Conservation (phyloP, 1,140 invertebrate genomes). For the Archegozetes longisetosus region DNA sequence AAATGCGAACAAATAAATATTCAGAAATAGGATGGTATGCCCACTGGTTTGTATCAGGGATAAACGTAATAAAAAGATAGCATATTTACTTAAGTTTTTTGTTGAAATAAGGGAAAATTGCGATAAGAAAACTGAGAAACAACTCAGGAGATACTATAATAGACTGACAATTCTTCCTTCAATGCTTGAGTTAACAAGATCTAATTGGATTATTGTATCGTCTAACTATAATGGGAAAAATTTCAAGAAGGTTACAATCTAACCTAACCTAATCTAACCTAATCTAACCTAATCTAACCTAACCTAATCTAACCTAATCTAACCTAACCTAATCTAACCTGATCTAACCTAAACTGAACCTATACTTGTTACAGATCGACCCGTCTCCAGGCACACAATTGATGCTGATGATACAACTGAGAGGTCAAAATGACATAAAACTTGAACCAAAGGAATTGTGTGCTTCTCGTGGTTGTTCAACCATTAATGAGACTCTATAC, state of each 20-base stretch:
- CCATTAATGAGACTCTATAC: conserved; percentile 42
- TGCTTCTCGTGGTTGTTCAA: conserved; percentile 42
- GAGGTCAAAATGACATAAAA: conserved; percentile 45
- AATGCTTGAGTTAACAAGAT: conserved; percentile 52
- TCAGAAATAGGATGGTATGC: conserved; percentile 57
- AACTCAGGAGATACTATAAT: conserved; percentile 47
- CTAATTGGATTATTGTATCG: conserved; percentile 63
- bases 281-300: not conserved
- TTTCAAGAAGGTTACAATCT: conserved; percentile 42
- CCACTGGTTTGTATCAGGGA: conserved; percentile 40
- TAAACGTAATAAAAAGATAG: not conserved
- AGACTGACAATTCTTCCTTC: conserved; percentile 56
- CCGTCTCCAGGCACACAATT: conserved; percentile 38
- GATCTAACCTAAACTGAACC: not conserved
- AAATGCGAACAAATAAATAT: conserved; percentile 37
- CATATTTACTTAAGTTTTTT: conserved; percentile 3
- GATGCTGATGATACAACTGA: conserved; percentile 52
- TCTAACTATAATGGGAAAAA: conserved; percentile 52
- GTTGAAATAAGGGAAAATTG: conserved; percentile 50
- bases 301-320: not conserved
- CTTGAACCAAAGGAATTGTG: conserved; percentile 50
- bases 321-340: not conserved
- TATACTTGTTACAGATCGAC: conserved; percentile 35
- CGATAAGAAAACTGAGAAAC: conserved; percentile 53
- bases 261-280: not conserved